Conservation (phyloP, 2,888 invertebrate genomes). For the Platycheirus rosarum region DNA sequence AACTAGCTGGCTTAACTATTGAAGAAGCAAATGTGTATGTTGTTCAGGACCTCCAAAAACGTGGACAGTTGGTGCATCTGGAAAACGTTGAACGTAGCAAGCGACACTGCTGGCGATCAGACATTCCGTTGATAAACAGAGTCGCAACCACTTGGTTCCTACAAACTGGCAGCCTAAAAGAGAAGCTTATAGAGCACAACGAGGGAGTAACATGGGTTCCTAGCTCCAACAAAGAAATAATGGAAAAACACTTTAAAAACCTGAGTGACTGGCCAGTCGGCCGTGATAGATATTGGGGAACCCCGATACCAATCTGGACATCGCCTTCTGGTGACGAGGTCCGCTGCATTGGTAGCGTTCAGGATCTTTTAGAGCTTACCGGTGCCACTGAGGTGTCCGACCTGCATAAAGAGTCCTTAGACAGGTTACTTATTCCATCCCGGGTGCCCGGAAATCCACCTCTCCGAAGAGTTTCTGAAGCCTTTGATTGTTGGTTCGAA, state of each 20-base stretch:
- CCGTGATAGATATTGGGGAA: conserved; percentile 98
- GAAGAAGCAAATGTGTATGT: conserved; percentile 98
- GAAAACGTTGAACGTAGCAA: conserved; percentile 93
- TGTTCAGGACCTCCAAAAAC: conserved; percentile 89
- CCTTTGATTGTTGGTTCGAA: conserved; percentile 99
- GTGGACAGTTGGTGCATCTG: conserved; percentile 88
- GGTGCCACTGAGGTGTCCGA: conserved; percentile 90
- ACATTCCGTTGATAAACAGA: conserved; percentile 97
- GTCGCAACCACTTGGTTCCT: conserved; percentile 99
- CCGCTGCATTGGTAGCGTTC: conserved; percentile 94
- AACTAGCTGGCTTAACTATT: conserved; percentile 93
- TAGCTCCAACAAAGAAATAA: conserved; percentile 93
- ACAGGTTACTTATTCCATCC: conserved; percentile 94
- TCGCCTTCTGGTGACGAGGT: conserved; percentile 94
- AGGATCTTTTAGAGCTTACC: conserved; percentile 90
- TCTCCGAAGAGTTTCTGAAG: conserved; percentile 92
- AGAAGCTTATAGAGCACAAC: conserved; percentile 90
- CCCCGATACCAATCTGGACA: conserved; percentile 97
- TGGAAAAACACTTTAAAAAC: conserved; percentile 93
- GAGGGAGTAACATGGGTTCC: conserved; percentile 97
- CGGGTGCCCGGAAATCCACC: conserved; percentile 91
- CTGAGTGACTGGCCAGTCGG: conserved; percentile 98
- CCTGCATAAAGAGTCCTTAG: conserved; percentile 95
- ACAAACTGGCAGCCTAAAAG: conserved; percentile 91
- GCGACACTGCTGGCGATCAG: conserved; percentile 98